Evolutionary conservation across 2,113 vertebrate genomes (phyloP), one percentile per base, ranked within the genome.

Genomic region (Oreochromis tanganicae): DNA sequence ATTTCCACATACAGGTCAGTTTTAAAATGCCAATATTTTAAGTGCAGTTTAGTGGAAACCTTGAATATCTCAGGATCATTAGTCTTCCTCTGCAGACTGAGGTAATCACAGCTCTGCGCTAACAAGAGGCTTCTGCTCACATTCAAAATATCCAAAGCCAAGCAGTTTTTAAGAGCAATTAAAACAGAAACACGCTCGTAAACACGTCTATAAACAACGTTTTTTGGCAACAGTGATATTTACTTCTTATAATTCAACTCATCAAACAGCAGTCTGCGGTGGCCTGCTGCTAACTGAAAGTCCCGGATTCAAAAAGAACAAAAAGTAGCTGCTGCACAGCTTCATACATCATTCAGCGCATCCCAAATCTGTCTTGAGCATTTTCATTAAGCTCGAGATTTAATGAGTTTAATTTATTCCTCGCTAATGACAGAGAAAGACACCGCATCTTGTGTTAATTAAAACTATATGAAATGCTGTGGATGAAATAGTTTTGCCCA

Each of bases 391-490:
- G 66, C 27, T 79, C 2, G 2, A 57, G 46, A 89, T 82, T 86
- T 87, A 91, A 92, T 85, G 52, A 88, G 78, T 90, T 82, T 56
- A 38, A 89, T 89, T 63, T 85, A 88, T 89, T 92, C 81, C 81
- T 82, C 3, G 50, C 79, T 92, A 89, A 95, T 91, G 93, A 89
- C 85, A 84, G 73, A 87, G 81, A 90, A 91, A 85, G 92, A 92
- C 90, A 79, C 73, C 29, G 80, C 73, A 80, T 85, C 80, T 81
- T 89, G 82, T 68, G 80, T 83, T 94, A 90, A 93, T 95, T 94
- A 95, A 91, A 92, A 87, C 52, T 80, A 83, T 50, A 54, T 63
- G 66, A 89, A 90, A 91, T 84, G 81, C 13, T 85, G 79, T 11
- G 38, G 59, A 91, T 89, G n/a, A 87, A 91, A 87, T 61, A n/a